phyloP scores from a whole-genome alignment of 2,888 invertebrate genomes.

The Plutella xylostella region DNA sequence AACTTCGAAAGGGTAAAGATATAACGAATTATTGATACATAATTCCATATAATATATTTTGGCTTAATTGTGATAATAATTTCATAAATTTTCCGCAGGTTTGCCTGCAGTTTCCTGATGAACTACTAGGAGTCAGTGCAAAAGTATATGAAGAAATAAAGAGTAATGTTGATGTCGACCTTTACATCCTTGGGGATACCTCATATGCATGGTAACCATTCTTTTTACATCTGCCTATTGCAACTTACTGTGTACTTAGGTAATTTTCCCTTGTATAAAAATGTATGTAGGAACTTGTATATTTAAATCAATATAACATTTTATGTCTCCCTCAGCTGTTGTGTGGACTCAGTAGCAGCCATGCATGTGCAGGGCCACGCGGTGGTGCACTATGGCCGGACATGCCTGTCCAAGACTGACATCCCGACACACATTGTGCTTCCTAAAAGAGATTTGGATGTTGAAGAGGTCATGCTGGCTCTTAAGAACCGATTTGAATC shows the following conservation, averaged over 20 bases:
- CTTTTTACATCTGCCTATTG: constrained; percentile 19
- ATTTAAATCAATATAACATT: neutral
- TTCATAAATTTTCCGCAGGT: constrained; percentile 52
- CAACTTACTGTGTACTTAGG: too few relatives aligned
- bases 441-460: constrained; percentile 71
- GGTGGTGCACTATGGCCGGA: constrained; percentile 91
- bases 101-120: constrained; percentile 93
- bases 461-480: constrained; percentile 30
- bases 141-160: constrained; percentile 72
- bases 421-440: constrained; percentile 83
- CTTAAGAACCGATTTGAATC: constrained; percentile 30
- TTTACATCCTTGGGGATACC: constrained; percentile 90
- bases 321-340: constrained; percentile 74
- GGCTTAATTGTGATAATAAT: neutral
- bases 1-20: constrained; percentile 73
- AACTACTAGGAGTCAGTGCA: constrained; percentile 76
- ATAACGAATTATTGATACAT: neutral
- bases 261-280: neutral
- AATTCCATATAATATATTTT: neutral
- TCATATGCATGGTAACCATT: constrained; percentile 89
- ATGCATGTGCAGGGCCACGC: constrained; percentile 88
- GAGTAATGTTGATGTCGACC: constrained; percentile 52
- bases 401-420: constrained; percentile 83
- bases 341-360: constrained; percentile 90
- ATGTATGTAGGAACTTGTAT: neutral